Evolutionary conservation across 1,140 invertebrate species (phyloP).

Genomic region (Hydropsyche tenuis): DNA sequence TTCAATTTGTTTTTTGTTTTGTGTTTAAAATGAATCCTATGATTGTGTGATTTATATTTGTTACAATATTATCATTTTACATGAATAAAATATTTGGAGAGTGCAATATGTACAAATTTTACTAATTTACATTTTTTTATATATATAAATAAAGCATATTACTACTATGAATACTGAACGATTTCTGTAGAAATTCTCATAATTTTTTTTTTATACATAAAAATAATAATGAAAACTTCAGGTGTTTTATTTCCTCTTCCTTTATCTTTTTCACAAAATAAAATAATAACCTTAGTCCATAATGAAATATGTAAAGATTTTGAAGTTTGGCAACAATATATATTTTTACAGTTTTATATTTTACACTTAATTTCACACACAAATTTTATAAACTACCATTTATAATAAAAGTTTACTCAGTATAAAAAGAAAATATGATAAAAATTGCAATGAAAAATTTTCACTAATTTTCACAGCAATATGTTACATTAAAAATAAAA

Average conservation of each 20-base stretch:
- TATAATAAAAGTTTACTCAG: too few relatives aligned
- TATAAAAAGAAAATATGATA: too few relatives aligned
- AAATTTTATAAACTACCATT: neutral
- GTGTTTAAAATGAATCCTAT: constrained; percentile 34
- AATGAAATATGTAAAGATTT: neutral
- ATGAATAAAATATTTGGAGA: constrained; percentile 54
- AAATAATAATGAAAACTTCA: constrained; percentile 48
- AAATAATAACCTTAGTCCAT: too few relatives aligned
- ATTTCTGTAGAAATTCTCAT: constrained; percentile 52
- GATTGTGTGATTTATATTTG: constrained; percentile 48
- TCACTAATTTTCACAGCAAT: too few relatives aligned
- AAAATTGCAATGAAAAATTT: too few relatives aligned
- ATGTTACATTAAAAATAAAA: too few relatives aligned
- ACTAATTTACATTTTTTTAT: constrained; percentile 59
- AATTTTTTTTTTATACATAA: constrained; percentile 52
- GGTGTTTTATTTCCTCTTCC: constrained; percentile 37
- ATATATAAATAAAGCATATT: constrained; percentile 53
- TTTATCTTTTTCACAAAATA: neutral
- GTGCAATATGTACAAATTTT: constrained; percentile 63
- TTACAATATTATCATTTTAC: constrained; percentile 48
- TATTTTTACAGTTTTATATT: constrained; percentile 14
- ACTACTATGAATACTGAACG: constrained; percentile 51
- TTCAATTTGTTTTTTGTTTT: constrained; percentile 39
- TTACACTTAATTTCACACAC: constrained; percentile 20
- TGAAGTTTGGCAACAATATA: neutral